These are phyloP conservation scores for Tipula helvola DNA, from an alignment of 2,888 invertebrate species.

Conservation along the genomic window DNA sequence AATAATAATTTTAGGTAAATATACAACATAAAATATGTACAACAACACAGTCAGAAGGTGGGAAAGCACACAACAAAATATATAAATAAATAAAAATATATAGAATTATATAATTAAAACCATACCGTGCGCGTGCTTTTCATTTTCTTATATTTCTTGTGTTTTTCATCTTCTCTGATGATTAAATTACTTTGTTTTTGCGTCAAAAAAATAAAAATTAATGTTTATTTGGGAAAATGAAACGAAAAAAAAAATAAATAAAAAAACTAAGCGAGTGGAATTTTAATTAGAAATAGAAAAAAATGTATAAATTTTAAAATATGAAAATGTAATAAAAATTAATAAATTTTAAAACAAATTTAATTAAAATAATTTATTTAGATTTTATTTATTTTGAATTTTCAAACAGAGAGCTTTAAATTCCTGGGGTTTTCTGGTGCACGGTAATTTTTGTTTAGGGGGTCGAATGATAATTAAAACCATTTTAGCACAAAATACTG, in stretches of 20 bases:
- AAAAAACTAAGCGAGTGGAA: not conserved
- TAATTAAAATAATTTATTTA: conserved; percentile 4
- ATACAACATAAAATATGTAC: too few relatives aligned
- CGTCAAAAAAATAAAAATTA: not conserved
- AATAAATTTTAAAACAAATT: not conserved
- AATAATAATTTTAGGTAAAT: not conserved
- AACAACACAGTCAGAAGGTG: not conserved
- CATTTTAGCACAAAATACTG: not conserved
- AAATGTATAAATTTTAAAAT: not conserved
- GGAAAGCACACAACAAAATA: not conserved
- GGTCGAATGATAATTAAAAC: not conserved
- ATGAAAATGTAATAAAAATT: not conserved
- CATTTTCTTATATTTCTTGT: not conserved
- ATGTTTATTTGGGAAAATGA: not conserved
- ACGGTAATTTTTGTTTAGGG: not conserved
- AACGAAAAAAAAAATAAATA: not conserved
- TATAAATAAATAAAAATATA: not conserved
- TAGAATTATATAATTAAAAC: not conserved
- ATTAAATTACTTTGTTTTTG: not conserved
- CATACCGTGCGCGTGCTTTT: not conserved
- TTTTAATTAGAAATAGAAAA: conserved; percentile 4
- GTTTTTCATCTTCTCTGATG: not conserved
- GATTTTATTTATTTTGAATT: not conserved
- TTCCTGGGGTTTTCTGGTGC: not conserved
- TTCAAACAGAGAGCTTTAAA: not conserved